These are phyloP conservation scores for Steinernema hermaphroditum DNA, from an alignment of 2,888 invertebrate species.

Conservation along the genomic window DNA sequence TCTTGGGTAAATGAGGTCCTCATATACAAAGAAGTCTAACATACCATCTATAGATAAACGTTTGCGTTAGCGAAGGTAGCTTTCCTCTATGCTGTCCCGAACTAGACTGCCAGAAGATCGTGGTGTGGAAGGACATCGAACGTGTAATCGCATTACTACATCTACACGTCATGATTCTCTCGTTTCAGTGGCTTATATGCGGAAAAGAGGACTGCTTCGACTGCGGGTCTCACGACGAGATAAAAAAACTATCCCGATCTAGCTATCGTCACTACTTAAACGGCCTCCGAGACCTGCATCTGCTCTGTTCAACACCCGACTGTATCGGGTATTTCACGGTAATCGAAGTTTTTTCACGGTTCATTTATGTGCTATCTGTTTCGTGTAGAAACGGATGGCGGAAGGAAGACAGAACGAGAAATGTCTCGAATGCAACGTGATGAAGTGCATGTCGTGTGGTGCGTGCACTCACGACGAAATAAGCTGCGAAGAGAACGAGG, in stretches of 20 bases:
- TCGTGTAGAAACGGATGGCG: background rate
- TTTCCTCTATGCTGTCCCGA: conserved; percentile 3
- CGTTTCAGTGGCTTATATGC: background rate
- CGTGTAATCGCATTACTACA: too few relatives aligned
- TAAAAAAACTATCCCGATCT: background rate
- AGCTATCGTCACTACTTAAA: conserved; percentile 11
- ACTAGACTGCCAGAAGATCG: background rate
- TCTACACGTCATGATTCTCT: too few relatives aligned
- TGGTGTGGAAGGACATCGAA: conserved; percentile 17
- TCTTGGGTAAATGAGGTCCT: background rate
- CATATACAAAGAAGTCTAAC: too few relatives aligned
- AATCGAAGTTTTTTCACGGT: too few relatives aligned
- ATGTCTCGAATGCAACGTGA: background rate
- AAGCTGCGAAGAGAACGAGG: conserved; percentile 21
- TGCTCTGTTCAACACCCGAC: background rate
- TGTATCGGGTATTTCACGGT: conserved; percentile 21
- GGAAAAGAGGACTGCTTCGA: background rate
- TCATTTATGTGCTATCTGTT: background rate
- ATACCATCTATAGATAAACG: background rate
- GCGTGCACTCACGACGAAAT: background rate
- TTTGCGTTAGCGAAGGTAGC: background rate
- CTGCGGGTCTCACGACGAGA: background rate
- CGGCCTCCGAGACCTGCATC: background rate
- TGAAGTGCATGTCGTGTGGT: conserved; percentile 6
- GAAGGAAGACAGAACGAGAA: background rate